Conservation (phyloP, 2,797 vertebrate genomes). For the Falco rusticolus region DNA sequence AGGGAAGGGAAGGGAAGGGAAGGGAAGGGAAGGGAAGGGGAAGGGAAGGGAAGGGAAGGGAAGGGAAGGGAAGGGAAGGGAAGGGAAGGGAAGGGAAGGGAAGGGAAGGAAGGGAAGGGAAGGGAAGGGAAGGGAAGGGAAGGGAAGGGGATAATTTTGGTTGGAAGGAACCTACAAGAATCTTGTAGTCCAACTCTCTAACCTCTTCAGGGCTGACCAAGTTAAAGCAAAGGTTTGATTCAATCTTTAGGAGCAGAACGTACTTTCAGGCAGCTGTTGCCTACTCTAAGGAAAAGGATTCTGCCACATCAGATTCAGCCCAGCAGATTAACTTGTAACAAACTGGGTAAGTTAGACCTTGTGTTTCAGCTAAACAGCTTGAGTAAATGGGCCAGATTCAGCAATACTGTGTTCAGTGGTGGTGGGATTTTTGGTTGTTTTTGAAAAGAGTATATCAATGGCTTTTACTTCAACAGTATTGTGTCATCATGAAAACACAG, state of each 20-base stretch:
- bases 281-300: not conserved
- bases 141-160: not conserved
- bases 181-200: not conserved
- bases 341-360: not conserved
- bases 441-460: not conserved
- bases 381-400: not conserved
- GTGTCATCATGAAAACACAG: not conserved
- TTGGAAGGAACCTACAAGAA: not conserved
- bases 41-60: too few species aligned
- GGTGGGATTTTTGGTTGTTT: not conserved
- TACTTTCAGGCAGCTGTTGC: not conserved
- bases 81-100: too few species aligned
- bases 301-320: not conserved
- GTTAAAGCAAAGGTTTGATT: not conserved
- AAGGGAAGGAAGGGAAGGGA: too few species aligned
- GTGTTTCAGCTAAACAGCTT: not conserved
- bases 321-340: not conserved
- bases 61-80: too few species aligned
- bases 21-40: too few species aligned
- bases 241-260: not conserved
- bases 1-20: not conserved
- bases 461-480: not conserved
- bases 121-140: not conserved
- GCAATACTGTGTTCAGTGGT: rapidly evolving
- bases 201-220: not conserved